Conservation (phyloP, 2,888 invertebrate species). For the Meteorus cinctellus region DNA sequence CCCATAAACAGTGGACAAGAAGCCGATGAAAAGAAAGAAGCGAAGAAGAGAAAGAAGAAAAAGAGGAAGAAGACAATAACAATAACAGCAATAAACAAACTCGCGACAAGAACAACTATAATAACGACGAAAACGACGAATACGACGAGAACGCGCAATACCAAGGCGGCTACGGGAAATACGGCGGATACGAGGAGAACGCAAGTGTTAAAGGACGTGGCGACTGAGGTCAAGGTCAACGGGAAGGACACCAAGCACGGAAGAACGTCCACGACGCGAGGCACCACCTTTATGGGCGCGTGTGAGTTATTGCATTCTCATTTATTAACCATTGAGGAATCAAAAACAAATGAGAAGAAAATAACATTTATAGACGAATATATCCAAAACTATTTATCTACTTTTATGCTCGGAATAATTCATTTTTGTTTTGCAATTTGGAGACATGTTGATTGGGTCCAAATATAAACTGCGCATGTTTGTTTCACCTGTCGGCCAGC, state of each 20-base stretch:
- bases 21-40: conserved; percentile 36
- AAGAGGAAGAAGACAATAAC: conserved; percentile 44
- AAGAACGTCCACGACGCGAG: conserved; percentile 57
- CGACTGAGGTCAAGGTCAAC: conserved; percentile 57
- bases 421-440: neutral
- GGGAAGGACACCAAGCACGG: conserved; percentile 48
- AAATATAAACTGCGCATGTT: neutral
- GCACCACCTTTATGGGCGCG: conserved; percentile 68
- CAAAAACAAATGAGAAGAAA: neutral
- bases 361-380: neutral
- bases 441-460: neutral
- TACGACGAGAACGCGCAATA: conserved; percentile 41
- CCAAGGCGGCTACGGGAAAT: conserved; percentile 17
- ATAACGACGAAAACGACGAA: neutral
- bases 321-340: conserved; percentile 2
- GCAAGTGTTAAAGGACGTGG: conserved; percentile 46
- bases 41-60: conserved; percentile 41
- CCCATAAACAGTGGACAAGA: conserved; percentile 35
- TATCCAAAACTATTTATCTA: neutral
- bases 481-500: neutral
- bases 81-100: neutral
- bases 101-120: neutral
- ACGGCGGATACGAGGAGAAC: neutral
- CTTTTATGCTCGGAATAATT: neutral
- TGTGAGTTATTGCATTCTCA: conserved; percentile 58